phyloP scores from a whole-genome alignment of 2,113 vertebrate species.

The Eulacestoma nigropectus region DNA sequence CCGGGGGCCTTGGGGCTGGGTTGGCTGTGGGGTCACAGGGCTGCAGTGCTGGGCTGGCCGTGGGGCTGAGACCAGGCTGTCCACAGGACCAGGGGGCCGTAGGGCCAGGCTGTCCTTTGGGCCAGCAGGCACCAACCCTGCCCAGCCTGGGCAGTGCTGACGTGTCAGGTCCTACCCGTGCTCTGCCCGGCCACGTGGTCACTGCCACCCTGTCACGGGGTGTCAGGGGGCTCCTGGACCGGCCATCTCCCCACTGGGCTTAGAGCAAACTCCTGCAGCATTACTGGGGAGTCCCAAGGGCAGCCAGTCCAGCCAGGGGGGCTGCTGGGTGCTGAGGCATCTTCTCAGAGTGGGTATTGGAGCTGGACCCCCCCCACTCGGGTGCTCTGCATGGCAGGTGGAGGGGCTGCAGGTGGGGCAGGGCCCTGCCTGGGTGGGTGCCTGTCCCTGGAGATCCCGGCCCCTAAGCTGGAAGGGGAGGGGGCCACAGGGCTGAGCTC shows the following conservation, averaged over 20 bases:
- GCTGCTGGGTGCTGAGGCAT: background rate
- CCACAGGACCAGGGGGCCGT: background rate
- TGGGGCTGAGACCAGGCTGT: background rate
- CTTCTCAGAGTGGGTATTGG: background rate
- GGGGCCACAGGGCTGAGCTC: background rate
- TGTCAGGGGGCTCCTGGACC: background rate
- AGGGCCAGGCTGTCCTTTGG: background rate
- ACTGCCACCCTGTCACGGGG: fast-evolving
- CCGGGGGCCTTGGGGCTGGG: background rate
- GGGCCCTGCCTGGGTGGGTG: background rate
- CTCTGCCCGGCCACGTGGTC: background rate
- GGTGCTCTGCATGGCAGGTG: background rate
- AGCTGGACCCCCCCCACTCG: fast-evolving
- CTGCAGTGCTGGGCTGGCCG: background rate
- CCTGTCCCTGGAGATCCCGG: background rate
- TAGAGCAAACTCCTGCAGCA: background rate
- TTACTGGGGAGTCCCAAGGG: too few species aligned
- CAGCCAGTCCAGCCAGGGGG: fast-evolving
- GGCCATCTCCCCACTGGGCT: background rate
- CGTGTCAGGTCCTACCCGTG: background rate
- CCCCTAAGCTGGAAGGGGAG: fast-evolving
- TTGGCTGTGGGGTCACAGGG: background rate
- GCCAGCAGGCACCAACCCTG: background rate
- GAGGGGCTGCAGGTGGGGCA: background rate
- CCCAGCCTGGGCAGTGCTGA: background rate